These are phyloP conservation scores for Bostrychus sinensis DNA, from an alignment of 2,113 vertebrate genomes.

Conservation along the genomic window DNA sequence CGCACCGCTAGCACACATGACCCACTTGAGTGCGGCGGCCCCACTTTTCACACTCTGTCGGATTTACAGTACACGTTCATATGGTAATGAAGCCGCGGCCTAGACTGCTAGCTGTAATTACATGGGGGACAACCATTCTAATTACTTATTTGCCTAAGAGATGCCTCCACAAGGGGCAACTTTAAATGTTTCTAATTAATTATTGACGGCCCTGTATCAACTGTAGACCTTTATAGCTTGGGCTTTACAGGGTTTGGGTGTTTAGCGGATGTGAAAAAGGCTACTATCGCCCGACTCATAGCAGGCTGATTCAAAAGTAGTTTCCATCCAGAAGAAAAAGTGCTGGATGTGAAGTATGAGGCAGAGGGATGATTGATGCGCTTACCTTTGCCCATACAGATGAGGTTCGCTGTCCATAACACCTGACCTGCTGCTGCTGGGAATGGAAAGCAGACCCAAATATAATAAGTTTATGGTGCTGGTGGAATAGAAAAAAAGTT, in stretches of 20 bases:
- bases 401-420: conserved; percentile 8
- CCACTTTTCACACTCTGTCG: conserved; percentile 52
- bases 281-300: conserved; percentile 10
- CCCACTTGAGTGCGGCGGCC: conserved; percentile 38
- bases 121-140: conserved; percentile 65
- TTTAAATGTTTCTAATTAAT: conserved; percentile 70
- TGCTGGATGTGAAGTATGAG: not conserved
- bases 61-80: conserved; percentile 57
- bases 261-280: conserved; percentile 17
- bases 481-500: not conserved
- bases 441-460: not conserved
- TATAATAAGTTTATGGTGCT: not conserved
- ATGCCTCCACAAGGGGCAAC: conserved; percentile 57
- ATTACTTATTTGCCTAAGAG: conserved; percentile 72
- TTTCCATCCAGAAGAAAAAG: conserved; percentile 24
- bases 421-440: not conserved
- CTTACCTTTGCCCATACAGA: conserved; percentile 18
- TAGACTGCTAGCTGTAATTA: conserved; percentile 72
- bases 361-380: not conserved
- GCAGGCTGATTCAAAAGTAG: conserved; percentile 2
- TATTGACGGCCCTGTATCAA: conserved; percentile 59
- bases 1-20: conserved; percentile 11
- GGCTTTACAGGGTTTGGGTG: conserved; percentile 19
- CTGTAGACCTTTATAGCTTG: conserved; percentile 32
- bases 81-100: conserved; percentile 61